Base-by-base conservation (phyloP, 2,888 invertebrate species). In the Macropis europaea region DNA sequence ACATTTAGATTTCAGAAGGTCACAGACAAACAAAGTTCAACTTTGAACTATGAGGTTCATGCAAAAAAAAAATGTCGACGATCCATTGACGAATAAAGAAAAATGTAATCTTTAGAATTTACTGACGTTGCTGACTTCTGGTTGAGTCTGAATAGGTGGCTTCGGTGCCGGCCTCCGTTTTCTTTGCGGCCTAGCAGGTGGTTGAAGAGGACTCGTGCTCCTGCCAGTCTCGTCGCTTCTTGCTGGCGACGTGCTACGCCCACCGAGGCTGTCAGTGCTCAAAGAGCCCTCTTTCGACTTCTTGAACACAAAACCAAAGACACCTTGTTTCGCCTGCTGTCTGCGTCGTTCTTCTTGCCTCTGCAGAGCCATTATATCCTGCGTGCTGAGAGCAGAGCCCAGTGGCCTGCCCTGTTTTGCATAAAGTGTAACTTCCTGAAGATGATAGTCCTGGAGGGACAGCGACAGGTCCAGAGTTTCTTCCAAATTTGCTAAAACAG, bases 401-500 rank as follows among this genome's bases (percentile, higher is more conserved):
- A 87, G 57, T 0, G 63, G 66, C 50, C 87, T 88, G 56, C 88
- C 87, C 42, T 88, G 87, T 76, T 91, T 92, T 5, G 91, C 90
- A 42, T 93, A 93, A 24, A 94, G 89, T 70, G 92, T 92, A 45
- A 95, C 92, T 88, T 94, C 94, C 71, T 93, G 93, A 45, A 94
- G 91, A 72, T 92, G 92, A 84, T 94, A 94, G 85, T 94, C 93
- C 56, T 92, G 92, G 43, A 94, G 88, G 0, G 92, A 92, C 76
- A 92, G 86, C 74, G 92, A 91, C 36, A 92, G 91, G 76, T 93
- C 92, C 83, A 94, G 88, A 13, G 91, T 91, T 84, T 93, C 92
- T 79, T 93, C 92, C 70, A 93, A 90, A 86, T 93, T 93, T 15
- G 91, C 93, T 89, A 81, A 0, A 70, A 64, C 5, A 15, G 4